These are phyloP conservation scores for Athetis lepigone DNA, from an alignment of 2,888 invertebrate species.

Conservation along the genomic window DNA sequence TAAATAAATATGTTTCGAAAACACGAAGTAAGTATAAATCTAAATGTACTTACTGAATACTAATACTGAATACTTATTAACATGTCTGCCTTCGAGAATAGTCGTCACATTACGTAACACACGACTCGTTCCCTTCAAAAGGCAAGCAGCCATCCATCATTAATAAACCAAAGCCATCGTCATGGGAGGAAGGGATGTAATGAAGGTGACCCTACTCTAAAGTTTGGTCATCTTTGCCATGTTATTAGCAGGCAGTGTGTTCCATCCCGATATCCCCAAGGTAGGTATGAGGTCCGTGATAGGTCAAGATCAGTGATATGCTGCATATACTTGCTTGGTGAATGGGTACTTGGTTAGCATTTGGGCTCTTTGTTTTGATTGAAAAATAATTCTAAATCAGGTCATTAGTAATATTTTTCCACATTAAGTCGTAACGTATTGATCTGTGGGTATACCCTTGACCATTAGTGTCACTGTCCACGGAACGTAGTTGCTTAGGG, in stretches of 20 bases:
- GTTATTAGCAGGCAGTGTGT: conserved; percentile 27
- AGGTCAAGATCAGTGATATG: conserved; percentile 14
- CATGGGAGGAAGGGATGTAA: conserved; percentile 20
- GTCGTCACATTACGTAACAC: neutral
- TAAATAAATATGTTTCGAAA: too few relatives aligned
- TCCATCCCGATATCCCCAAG: conserved; percentile 21
- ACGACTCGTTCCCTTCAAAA: neutral
- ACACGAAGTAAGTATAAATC: too few relatives aligned
- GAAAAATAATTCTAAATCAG: too few relatives aligned
- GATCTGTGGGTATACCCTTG: too few relatives aligned
- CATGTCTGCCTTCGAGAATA: neutral
- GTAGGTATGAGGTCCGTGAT: conserved; percentile 4
- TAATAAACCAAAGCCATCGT: conserved; percentile 8
- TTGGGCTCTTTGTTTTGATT: too few relatives aligned
- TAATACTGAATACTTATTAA: neutral
- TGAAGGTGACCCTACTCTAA: conserved; percentile 34
- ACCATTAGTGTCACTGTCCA: too few relatives aligned
- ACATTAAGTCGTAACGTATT: too few relatives aligned
- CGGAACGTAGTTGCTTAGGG: too few relatives aligned
- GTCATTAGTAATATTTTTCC: too few relatives aligned
- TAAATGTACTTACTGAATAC: too few relatives aligned
- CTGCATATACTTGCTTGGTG: neutral
- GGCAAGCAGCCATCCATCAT: conserved; percentile 32
- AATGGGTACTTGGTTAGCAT: neutral
- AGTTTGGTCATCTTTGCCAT: conserved; percentile 20